Base-by-base conservation (phyloP, 2,113 vertebrate species). In the Gobiocypris rarus region DNA sequence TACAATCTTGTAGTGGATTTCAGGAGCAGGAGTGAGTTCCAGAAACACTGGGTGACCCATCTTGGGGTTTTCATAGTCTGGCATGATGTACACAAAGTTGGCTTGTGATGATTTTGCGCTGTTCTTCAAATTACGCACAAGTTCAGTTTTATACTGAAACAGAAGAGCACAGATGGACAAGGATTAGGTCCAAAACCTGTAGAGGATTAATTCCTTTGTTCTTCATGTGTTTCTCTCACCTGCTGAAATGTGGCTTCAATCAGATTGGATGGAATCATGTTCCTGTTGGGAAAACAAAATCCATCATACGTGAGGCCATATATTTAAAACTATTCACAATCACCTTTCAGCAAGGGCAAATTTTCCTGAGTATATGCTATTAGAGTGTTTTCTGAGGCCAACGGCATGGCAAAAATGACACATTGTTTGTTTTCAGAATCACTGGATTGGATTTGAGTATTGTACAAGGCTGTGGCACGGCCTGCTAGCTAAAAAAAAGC, bases 221-320 rank as follows among this genome's bases (percentile, higher is more conserved):
- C 9, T 48, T 50, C 5, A 14, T n/a, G 26, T 34, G 26, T 43
- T 69, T 84, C 73, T 65, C 88, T 92, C 75, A 96, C 96, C 95
- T 97, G 96, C 88, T 97, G 96, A 84, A 97, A 97, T 0, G 96
- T 96, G 67, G 96, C 96, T 86, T 97, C 96, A 0, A 97, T 92
- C 82, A 97, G 90, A 59, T 97, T 97, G 5, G 96, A 95, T 63
- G 96, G 96, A 86, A 97, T 95, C 96, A 97, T 97, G 87, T 97
- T 97, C 88, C 96, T 97, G 92, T 24, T 87, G 90, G 70, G 91
- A 90, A 31, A 19, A 84, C 24, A 24, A 28, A 67, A 56, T 24
- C n/a, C 14, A n/a, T 59, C 54, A 43, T 15, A 75, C 15, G 31
- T n/a, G 5, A 71, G 5, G 5, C 11, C 15, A 75, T 6, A 73